A percentile compares a stretch with the other conserved stretches of the same genome.
These are phyloP conservation scores for Cantharis rufa DNA, from an alignment of 2,888 invertebrate species.

Conservation along the genomic window DNA sequence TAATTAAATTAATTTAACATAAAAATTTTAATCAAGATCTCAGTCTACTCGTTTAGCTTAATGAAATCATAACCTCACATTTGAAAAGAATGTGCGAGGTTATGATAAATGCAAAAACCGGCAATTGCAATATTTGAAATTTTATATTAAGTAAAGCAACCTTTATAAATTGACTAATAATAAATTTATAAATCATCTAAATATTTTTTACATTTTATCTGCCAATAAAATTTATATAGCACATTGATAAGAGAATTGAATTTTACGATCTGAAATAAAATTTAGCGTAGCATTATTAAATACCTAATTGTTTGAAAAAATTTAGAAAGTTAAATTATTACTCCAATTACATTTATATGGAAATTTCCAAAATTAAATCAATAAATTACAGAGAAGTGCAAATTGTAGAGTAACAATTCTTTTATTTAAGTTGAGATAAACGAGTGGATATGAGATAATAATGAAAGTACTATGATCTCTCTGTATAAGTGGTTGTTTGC, in stretches of 20 bases:
- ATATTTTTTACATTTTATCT: neutral
- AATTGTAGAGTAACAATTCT: neutral
- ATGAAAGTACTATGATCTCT: slow-evolving; percentile 3
- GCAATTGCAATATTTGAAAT: neutral
- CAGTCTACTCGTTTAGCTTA: too few species aligned
- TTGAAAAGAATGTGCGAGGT: too few species aligned
- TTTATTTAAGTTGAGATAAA: neutral
- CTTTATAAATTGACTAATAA: neutral
- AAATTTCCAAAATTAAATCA: neutral
- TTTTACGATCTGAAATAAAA: neutral
- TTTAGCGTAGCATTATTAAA: neutral
- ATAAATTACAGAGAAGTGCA: neutral
- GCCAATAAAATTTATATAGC: neutral
- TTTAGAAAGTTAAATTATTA: neutral
- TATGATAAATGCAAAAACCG: too few species aligned
- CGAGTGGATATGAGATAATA: neutral
- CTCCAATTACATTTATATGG: neutral
- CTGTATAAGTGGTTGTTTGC: slow-evolving; percentile 22
- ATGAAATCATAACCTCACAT: neutral
- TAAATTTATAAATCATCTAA: neutral
- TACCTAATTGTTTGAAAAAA: neutral
- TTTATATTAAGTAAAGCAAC: neutral
- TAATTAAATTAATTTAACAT: neutral
- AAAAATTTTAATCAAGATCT: neutral
- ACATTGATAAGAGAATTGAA: neutral